phyloP scores from a whole-genome alignment of 2,113 vertebrate genomes.

The Amblyopsis rosae region DNA sequence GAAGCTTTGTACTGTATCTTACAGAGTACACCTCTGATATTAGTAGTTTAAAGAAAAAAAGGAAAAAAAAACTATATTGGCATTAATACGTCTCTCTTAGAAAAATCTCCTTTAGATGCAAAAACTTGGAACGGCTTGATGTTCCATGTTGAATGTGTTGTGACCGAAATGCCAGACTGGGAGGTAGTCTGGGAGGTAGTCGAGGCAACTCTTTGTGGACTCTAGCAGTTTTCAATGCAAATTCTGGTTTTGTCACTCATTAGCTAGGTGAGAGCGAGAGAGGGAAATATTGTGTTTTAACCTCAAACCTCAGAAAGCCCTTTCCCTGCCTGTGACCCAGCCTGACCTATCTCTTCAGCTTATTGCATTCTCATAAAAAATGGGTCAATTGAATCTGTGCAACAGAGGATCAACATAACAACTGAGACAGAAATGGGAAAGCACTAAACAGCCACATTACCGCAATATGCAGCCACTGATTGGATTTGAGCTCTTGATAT shows the following conservation, averaged over 20 bases:
- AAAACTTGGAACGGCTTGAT: background rate
- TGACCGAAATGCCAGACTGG: background rate
- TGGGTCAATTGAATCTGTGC: constrained; percentile 59
- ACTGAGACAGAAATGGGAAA: constrained; percentile 45
- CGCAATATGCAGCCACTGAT: constrained; percentile 45
- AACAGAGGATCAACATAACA: constrained; percentile 40
- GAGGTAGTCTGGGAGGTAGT: background rate
- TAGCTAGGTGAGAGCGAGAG: constrained; percentile 18
- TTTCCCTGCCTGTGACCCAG: constrained; percentile 3
- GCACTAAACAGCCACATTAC: constrained; percentile 24
- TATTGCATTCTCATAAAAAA: constrained; percentile 46
- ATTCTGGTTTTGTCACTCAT: constrained; percentile 19
- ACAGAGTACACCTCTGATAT: background rate
- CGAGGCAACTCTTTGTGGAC: background rate
- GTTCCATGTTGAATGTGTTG: background rate
- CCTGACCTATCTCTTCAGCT: constrained; percentile 27
- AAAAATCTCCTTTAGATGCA: too few species aligned
- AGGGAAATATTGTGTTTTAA: constrained; percentile 8
- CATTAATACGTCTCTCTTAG: background rate
- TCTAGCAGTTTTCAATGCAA: background rate
- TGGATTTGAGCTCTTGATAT: constrained; percentile 34
- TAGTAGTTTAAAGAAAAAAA: background rate
- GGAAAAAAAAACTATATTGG: background rate
- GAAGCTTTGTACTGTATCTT: background rate
- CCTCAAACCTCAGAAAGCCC: constrained; percentile 4